phyloP scores from a whole-genome alignment of 2,113 vertebrate species.

The Trichomycterus rosablanca region DNA sequence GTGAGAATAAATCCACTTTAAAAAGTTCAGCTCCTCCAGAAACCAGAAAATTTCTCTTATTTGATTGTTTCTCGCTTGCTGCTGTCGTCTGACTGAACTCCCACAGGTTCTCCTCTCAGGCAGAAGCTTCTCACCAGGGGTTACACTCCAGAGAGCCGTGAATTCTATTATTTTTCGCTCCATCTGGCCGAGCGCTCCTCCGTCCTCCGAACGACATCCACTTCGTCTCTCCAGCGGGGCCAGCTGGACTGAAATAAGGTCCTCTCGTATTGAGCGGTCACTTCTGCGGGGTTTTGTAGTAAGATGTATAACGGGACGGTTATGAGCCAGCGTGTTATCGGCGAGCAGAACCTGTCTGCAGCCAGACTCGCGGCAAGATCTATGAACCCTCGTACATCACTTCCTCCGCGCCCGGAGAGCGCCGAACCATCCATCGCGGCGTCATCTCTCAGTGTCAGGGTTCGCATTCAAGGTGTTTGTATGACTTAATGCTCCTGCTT shows the following conservation, averaged over 20 bases:
- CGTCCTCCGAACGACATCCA: conserved; percentile 34
- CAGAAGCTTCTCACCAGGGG: conserved; percentile 22
- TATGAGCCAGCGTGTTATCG: conserved; percentile 25
- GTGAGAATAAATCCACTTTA: too few relatives aligned
- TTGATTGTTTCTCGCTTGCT: too few relatives aligned
- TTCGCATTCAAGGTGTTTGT: conserved; percentile 73
- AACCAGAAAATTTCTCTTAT: too few relatives aligned
- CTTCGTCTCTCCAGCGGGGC: conserved; percentile 23
- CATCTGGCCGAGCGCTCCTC: conserved; percentile 33
- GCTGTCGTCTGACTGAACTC: too few relatives aligned
- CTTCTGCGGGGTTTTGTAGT: conserved; percentile 32
- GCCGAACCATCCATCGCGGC: conserved; percentile 58
- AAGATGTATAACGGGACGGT: conserved; percentile 36
- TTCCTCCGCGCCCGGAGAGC: conserved; percentile 48
- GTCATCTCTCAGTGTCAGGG: conserved; percentile 59
- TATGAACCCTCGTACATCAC: conserved; percentile 42
- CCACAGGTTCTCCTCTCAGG: conserved; percentile 5
- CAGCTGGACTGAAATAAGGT: conserved; percentile 38
- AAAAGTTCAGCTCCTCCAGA: too few relatives aligned
- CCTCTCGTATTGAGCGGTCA: conserved; percentile 43
- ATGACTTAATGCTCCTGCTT: conserved; percentile 69
- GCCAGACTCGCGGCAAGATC: conserved; percentile 30
- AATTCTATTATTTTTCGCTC: conserved; percentile 27
- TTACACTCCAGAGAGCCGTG: conserved; percentile 22
- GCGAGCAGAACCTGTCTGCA: conserved; percentile 23